phyloP scores from a whole-genome alignment of 2,888 invertebrate species.

The Cryptosula pallasiana region DNA sequence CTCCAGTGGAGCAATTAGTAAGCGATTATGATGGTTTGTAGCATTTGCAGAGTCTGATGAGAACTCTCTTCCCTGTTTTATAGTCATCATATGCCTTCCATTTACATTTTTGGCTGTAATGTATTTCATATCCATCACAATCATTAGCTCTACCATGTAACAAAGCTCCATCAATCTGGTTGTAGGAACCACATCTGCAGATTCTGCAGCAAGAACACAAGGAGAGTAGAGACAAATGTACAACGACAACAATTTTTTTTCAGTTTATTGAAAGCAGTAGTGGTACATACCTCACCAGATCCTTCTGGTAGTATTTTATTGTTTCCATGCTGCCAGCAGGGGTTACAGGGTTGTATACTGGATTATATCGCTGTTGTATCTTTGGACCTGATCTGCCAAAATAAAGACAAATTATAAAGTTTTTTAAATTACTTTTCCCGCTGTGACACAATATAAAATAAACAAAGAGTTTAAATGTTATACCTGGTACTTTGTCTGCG shows the following conservation, averaged over 20 bases:
- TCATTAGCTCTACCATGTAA: background rate
- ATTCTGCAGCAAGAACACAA: background rate
- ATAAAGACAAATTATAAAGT: too few relatives aligned
- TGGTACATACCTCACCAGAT: slow-evolving; percentile 15
- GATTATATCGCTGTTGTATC: background rate
- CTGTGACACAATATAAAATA: too few relatives aligned
- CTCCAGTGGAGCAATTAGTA: too few relatives aligned
- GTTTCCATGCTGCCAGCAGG: background rate
- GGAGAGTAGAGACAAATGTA: too few relatives aligned
- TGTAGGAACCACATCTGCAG: slow-evolving; percentile 13
- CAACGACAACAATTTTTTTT: too few relatives aligned
- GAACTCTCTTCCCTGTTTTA: slow-evolving; percentile 3
- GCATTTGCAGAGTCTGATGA: slow-evolving; percentile 21
- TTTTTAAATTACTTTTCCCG: too few relatives aligned
- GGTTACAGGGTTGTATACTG: slow-evolving; percentile 4
- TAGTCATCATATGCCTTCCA: slow-evolving; percentile 16
- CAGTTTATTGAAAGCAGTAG: too few relatives aligned
- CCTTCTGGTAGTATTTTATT: slow-evolving; percentile 10
- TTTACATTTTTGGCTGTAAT: slow-evolving; percentile 24
- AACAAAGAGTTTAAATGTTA: too few relatives aligned
- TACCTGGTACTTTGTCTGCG: background rate
- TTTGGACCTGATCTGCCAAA: slow-evolving; percentile 8
- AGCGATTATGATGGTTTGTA: slow-evolving; percentile 19
- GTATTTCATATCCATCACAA: slow-evolving; percentile 23
- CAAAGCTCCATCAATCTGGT: slow-evolving; percentile 11